Evolutionary conservation across 2,888 invertebrate species (phyloP).

Genomic region (Eristalis tenax): DNA sequence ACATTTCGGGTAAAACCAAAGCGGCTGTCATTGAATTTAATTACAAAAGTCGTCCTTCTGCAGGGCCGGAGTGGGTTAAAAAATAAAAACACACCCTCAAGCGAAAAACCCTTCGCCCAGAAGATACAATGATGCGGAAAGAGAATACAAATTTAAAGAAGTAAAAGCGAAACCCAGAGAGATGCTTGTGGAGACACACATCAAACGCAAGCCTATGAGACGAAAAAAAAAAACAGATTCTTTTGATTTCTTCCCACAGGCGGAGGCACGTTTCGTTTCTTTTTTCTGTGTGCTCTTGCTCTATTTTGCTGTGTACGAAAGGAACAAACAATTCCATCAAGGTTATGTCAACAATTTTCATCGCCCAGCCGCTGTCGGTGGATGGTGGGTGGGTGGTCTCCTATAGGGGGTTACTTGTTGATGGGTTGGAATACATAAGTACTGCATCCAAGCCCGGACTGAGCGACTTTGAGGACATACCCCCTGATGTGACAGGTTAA

Average conservation of each 20-base stretch:
- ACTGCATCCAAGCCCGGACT: neutral
- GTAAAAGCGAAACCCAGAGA: neutral
- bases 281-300: neutral
- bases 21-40: slow-evolving; percentile 40
- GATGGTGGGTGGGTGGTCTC: neutral
- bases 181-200: neutral
- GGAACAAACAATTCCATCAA: slow-evolving; percentile 32
- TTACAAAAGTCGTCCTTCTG: slow-evolving; percentile 44
- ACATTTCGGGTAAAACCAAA: slow-evolving; percentile 5
- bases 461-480: neutral
- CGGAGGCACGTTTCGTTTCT: too few species aligned
- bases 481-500: neutral
- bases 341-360: slow-evolving; percentile 38
- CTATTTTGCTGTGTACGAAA: neutral
- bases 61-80: neutral
- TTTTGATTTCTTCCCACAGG: neutral
- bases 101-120: slow-evolving; percentile 57
- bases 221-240: neutral
- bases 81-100: slow-evolving; percentile 32
- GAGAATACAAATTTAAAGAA: neutral
- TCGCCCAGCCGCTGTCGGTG: slow-evolving; percentile 3
- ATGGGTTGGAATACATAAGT: neutral
- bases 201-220: neutral
- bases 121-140: neutral
- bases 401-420: neutral